Evolutionary conservation across 2,797 vertebrate genomes (phyloP), one percentile per base, ranked within the genome.

Genomic region (Xiphophorus birchmanni): DNA sequence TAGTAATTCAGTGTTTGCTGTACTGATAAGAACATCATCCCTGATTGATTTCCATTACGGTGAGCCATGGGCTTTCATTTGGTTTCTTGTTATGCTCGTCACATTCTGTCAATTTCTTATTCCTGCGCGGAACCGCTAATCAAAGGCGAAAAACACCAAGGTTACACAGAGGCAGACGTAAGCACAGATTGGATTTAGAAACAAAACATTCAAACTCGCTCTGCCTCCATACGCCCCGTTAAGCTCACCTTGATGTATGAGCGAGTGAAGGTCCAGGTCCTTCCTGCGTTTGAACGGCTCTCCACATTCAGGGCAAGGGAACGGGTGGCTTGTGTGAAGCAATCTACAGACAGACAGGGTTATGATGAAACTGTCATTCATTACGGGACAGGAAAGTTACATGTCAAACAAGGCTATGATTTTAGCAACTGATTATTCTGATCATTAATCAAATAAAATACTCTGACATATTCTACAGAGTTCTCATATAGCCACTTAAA

Each of bases 281-380:
- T 96, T 97, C 4, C 97, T 96, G 13, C 98, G 95, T 76, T 97
- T 93, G 88, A 98, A 99, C 26, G 96, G 96, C 42, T 97, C 95
- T 0, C 97, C 96, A 18, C 98, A 99, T 3, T 96, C 95, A 0
- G 87, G 83, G 71, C 98, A 99, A 29, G 96, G 97, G 84, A 98
- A 98, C 0, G 97, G 97, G 32, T 97, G 97, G 45, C 97, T 97
- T 0, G 97, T 97, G 93, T 99, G 98, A 29, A 97, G 96, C 81
- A 97, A 94, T 89, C 96, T 96, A 87, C 9, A 75, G 45, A 83
- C 1, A 86, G 4, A 72, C 26, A 65, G 56, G n/a, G 37, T 35
- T n/a, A 56, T 45, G 58, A 73, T 40, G 13, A 54, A 67, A 44
- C 2, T 12, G 32, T 1, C 50, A 40, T 52, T 29, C 8, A 26